A percentile compares a stretch with the other conserved stretches of the same genome.
phyloP scores from a whole-genome alignment of 2,113 vertebrate species.

The Muntiacus reevesi region DNA sequence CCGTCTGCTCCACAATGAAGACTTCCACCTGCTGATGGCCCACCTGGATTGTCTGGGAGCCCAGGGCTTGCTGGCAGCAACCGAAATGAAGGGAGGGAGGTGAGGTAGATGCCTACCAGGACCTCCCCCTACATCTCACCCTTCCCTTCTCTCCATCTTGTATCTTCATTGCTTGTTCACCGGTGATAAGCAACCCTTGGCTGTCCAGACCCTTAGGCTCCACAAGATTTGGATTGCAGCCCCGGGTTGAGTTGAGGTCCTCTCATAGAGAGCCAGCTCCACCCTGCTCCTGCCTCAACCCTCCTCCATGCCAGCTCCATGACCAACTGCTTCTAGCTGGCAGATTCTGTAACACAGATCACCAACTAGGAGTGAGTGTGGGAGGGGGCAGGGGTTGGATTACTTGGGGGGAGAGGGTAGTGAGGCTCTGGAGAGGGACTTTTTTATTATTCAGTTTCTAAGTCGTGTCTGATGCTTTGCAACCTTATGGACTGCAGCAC shows the following conservation, averaged over 20 bases:
- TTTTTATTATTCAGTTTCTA: neutral
- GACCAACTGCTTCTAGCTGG: neutral
- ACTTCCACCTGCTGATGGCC: slow-evolving; percentile 78
- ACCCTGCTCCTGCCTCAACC: neutral
- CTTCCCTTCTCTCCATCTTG: neutral
- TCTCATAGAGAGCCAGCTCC: neutral
- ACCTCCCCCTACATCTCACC: neutral
- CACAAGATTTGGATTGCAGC: neutral
- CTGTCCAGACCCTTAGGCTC: neutral
- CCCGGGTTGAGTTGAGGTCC: neutral
- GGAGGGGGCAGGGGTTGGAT: too few species aligned
- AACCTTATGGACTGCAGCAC: neutral
- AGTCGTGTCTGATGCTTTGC: neutral
- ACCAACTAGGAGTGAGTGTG: neutral
- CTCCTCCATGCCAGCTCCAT: neutral
- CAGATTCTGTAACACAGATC: neutral
- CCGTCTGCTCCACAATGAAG: slow-evolving; percentile 85
- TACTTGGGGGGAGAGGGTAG: neutral
- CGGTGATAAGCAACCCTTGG: neutral
- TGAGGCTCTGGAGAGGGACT: neutral
- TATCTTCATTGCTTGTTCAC: neutral
- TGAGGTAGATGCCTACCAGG: neutral
- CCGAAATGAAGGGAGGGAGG: neutral
- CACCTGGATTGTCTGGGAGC: slow-evolving; percentile 80
- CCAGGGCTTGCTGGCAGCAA: slow-evolving; percentile 74